Evolutionary conservation across 2,113 vertebrate species (phyloP).

Genomic region (Pundamilia nyererei): DNA sequence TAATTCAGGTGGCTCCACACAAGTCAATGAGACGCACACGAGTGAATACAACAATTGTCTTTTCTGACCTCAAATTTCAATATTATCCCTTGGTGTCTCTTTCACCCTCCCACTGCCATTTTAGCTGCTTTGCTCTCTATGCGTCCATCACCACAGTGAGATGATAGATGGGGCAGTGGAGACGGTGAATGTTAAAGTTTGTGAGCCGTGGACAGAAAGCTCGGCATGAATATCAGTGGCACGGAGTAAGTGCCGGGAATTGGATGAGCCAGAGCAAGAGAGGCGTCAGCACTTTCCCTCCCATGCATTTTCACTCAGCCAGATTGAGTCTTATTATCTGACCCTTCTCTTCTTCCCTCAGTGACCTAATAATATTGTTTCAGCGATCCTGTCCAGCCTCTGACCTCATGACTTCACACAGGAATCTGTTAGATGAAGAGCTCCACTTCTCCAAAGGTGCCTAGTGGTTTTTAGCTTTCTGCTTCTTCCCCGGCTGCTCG

Average conservation of each 20-base stretch:
- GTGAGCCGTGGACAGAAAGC: conserved; percentile 68
- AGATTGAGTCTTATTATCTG: conserved; percentile 70
- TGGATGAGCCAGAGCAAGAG: conserved; percentile 49
- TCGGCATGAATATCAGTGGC: conserved; percentile 64
- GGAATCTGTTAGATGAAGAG: conserved; percentile 42
- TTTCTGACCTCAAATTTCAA: conserved; percentile 68
- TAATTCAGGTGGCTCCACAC: conserved; percentile 36
- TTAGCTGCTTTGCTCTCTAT: neutral
- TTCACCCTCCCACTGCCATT: neutral
- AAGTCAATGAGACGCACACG: conserved; percentile 52
- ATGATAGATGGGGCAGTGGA: conserved; percentile 60
- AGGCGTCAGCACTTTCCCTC: conserved; percentile 70
- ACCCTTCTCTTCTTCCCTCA: conserved; percentile 55
- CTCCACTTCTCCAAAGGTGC: conserved; percentile 11
- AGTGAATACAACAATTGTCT: conserved; percentile 51
- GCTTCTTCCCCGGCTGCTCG: neutral
- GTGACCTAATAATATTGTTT: conserved; percentile 72
- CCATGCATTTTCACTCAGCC: conserved; percentile 60
- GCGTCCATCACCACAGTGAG: conserved; percentile 48
- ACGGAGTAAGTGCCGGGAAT: conserved; percentile 50
- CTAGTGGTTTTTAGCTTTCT: neutral
- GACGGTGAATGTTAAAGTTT: conserved; percentile 66
- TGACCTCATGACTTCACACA: conserved; percentile 51
- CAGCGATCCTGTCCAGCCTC: conserved; percentile 57
- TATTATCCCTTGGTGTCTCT: conserved; percentile 12